Evolutionary conservation across 2,797 vertebrate species (phyloP), one percentile per base, ranked within the genome.

Genomic region (Anguilla anguilla): DNA sequence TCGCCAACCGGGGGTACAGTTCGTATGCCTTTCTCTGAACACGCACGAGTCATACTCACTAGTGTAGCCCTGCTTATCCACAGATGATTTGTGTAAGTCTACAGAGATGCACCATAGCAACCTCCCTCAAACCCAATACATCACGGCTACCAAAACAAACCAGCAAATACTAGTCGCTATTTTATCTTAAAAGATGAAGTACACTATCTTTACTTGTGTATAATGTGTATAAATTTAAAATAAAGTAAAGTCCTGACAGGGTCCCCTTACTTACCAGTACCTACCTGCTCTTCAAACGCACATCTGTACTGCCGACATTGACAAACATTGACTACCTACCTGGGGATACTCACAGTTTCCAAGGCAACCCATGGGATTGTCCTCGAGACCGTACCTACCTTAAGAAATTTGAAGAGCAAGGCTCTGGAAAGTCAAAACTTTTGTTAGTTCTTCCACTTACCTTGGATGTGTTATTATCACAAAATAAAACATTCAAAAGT

Each of bases 401-500:
- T 93, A n/a, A 13, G 67, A 90, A 89, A 87, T 89, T 91, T 89
- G 39, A 84, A 90, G 17, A 87, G 89, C 83, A 90, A 88, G 86
- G 89, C 88, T 79, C 96, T 96, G 91, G 89, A 96, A 97, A 96
- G 91, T 94, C 94, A 90, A 95, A 94, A n/a, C 3, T 25, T 79
- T 81, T 2, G 94, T 96, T 96, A 96, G 92, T 94, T 92, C 90
- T 84, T 88, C 25, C 93, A 97, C 96, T 97, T 96, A 97, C 96
- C 96, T 95, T 96, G 77, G 88, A 92, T 91, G 90, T 93, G 87
- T 93, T 95, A 95, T 94, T 95, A 74, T 96, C 94, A 94, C 93
- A 94, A 93, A 96, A 95, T 83, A 93, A 88, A 96, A 97, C 94
- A 96, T 95, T 96, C 93, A 95, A 95, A 93, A 96, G 95, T 92